Conservation (phyloP, 1,140 invertebrate species). For the Drosophila ficusphila region DNA sequence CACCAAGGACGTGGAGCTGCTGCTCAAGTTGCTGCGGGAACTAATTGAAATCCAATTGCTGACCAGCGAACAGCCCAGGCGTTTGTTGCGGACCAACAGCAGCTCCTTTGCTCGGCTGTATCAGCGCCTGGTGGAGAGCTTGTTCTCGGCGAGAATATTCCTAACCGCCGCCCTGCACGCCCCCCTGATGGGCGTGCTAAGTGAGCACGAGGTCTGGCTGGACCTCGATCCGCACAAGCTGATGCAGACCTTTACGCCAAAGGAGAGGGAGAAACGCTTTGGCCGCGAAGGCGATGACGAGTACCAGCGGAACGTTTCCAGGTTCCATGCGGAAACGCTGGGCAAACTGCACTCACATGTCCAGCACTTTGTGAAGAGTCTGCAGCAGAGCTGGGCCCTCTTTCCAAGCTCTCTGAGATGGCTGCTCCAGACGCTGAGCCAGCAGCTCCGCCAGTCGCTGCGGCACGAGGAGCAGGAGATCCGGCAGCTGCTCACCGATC, state of each 20-base stretch:
- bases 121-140: slow-evolving; percentile 94
- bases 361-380: slow-evolving; percentile 92
- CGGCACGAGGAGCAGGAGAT: slow-evolving; percentile 88
- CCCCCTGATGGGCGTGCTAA: slow-evolving; percentile 96
- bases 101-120: slow-evolving; percentile 96
- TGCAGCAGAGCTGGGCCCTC: slow-evolving; percentile 94
- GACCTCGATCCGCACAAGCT: slow-evolving; percentile 97
- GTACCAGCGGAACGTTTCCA: slow-evolving; percentile 89
- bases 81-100: slow-evolving; percentile 92
- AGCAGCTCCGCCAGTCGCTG: slow-evolving; percentile 88
- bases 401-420: slow-evolving; percentile 94
- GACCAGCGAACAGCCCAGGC: slow-evolving; percentile 92
- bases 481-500: slow-evolving; percentile 93
- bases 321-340: slow-evolving; percentile 92
- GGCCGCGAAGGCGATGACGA: slow-evolving; percentile 86
- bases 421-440: slow-evolving; percentile 91
- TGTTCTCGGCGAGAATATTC: slow-evolving; percentile 96
- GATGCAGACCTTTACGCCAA: slow-evolving; percentile 85
- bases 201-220: slow-evolving; percentile 96
- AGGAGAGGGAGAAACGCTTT: slow-evolving; percentile 87
- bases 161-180: slow-evolving; percentile 95
- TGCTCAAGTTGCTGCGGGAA: slow-evolving; percentile 91
- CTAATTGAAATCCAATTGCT: slow-evolving; percentile 93
- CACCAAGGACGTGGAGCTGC: slow-evolving; percentile 92
- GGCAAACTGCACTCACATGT: slow-evolving; percentile 91